Percentiles rank a stretch among this genome's conserved stretches.
Evolutionary conservation across 2,113 vertebrate species (phyloP).

Genomic region (Camelus bactrianus): DNA sequence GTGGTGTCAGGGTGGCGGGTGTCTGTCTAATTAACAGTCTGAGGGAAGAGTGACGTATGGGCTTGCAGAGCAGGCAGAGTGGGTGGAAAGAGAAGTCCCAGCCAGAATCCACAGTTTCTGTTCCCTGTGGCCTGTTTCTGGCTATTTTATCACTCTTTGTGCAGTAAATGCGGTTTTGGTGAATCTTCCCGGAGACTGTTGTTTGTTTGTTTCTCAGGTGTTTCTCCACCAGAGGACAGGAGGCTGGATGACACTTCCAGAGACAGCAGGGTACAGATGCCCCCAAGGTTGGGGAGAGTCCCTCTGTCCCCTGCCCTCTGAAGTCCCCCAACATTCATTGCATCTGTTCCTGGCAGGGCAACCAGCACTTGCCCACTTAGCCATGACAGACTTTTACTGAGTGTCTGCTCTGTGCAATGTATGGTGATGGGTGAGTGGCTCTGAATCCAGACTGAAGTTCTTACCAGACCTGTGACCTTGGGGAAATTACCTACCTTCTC

Average conservation of each 20-base stretch:
- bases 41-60: slow-evolving; percentile 76
- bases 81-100: slow-evolving; percentile 48
- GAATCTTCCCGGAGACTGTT: background rate
- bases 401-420: background rate
- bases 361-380: background rate
- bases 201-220: slow-evolving; percentile 49
- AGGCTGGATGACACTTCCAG: background rate
- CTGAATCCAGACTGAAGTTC: background rate
- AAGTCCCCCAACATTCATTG: background rate
- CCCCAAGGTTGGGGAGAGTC: background rate
- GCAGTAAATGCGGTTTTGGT: slow-evolving; percentile 40
- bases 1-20: slow-evolving; percentile 74
- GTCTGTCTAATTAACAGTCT: slow-evolving; percentile 84
- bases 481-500: background rate
- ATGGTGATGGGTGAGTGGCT: background rate
- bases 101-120: slow-evolving; percentile 60
- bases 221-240: slow-evolving; percentile 16
- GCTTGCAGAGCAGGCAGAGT: slow-evolving; percentile 74
- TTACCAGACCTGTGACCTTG: background rate
- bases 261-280: background rate
- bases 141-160: slow-evolving; percentile 77
- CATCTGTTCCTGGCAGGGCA: background rate
- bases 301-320: background rate
- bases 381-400: too few species aligned
- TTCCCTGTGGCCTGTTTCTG: slow-evolving; percentile 78